Evolutionary conservation across 2,797 vertebrate genomes (phyloP), one percentile per base, ranked within the genome.

Genomic region (Alcedo atthis): DNA sequence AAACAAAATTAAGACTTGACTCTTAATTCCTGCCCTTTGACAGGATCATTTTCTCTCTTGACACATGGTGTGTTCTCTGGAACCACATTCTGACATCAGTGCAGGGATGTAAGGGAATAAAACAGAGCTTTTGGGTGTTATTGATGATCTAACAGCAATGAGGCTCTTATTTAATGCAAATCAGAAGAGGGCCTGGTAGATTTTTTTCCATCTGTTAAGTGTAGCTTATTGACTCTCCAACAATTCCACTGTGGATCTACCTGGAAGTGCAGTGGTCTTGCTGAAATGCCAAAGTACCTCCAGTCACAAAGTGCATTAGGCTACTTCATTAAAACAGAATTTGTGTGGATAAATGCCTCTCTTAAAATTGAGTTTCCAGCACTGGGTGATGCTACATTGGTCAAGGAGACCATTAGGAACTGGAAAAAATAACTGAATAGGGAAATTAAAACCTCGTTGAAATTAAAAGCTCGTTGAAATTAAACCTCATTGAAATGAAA

Each of bases 401-500:
- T 89, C 64, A 67, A 84, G 49, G 35, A 81, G 10, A 10, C 35
- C 2, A 6, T 67, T 82, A 74, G n/a, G 21, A 83, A 84, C 67
- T 35, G 42, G n/a, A 68, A 54, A 68, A 89, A 86, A 80, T 37
- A 37, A 70, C 58, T 26, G 59, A 74, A 53, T 10, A 73, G 22
- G 18, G 37, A 86, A 88, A 91, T 83, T 37, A 83, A 91, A 90
- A 85, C 69, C 30, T 91, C 40, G 45, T 91, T 86, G 78, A 57
- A 73, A 35, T 87, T 54, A 69, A 89, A 59, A 59, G 9, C 49
- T 28, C 14, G 16, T 28, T 51, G 18, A 32, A 55, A 32, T 54
- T n/a, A 54, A 30, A 54, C 28, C 30, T 54, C 30, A 20, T 8
- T n/a, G 18, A n/a, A 82, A 81, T 87, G 51, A 73, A 89, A 61